Evolutionary conservation across 2,888 invertebrate genomes (phyloP), one percentile per base, ranked within the genome.

Genomic region (Synanthedon vespiformis): DNA sequence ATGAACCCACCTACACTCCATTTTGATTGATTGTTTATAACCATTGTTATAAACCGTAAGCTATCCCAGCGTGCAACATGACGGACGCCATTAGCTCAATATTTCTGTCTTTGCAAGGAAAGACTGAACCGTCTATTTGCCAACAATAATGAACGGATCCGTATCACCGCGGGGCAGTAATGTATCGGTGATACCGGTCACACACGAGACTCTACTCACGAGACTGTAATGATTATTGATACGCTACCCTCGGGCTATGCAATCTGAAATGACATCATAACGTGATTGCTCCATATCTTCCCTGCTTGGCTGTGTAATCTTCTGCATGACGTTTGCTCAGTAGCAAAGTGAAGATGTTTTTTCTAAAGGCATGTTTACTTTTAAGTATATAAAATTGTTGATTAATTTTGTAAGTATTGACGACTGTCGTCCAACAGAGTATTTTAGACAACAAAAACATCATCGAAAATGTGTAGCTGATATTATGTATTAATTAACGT

Each of bases 21-120:
- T 65, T 34, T 66, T 74, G 80, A 85, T 85, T 83, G 85, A 84
- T 83, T 81, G 81, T 78, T 77, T 82, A 83, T 80, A 72, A 77
- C 77, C 74, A 80, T 82, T 77, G 80, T 82, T 83, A 78, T 65
- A 70, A 76, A 78, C 76, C 74, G 70, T 72, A 72, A 78, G 64
- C 68, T 80, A 68, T 57, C 63, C 22, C 74, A 53, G 59, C 55
- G 58, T 59, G 64, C 64, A 65, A 72, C 74, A 77, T 77, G 76
- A 77, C 71, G 64, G 65, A 68, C 61, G 61, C 66, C 68, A 73
- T 77, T 74, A 74, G 62, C 67, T 68, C 68, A 62, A 74, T 74
- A 74, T 72, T 72, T 72, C 65, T 64, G 65, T 59, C 62, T 63
- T 67, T 18, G 52, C 48, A 53, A 51, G 51, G 52, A 48, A 50